Evolutionary conservation across 1,140 invertebrate genomes (phyloP).

Genomic region (Neodiprion pinetum): DNA sequence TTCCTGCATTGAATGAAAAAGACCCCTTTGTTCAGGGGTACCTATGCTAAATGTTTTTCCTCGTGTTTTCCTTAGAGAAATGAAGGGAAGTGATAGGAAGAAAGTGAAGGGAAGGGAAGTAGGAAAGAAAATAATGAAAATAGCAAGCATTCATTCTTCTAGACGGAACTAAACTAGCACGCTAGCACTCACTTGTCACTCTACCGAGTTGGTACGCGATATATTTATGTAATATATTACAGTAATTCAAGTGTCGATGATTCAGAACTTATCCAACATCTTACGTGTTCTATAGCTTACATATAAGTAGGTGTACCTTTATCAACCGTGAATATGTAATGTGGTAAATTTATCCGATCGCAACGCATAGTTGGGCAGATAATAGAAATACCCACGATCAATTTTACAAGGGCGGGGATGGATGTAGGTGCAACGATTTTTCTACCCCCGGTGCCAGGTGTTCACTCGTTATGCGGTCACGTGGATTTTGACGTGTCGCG

Average conservation of each 20-base stretch:
- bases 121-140: background rate
- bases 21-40: background rate
- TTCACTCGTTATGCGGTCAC: too few relatives aligned
- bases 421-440: too few relatives aligned
- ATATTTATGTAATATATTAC: too few relatives aligned
- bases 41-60: background rate
- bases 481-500: too few relatives aligned
- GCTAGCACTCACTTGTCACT: background rate
- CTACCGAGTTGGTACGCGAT: background rate
- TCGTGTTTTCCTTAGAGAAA: background rate
- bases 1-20: constrained; percentile 26
- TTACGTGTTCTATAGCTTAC: background rate
- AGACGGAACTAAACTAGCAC: background rate
- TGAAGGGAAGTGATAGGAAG: background rate
- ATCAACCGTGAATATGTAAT: background rate
- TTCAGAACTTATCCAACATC: background rate
- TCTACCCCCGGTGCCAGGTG: too few relatives aligned
- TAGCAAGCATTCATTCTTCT: background rate
- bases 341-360: too few relatives aligned
- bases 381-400: too few relatives aligned
- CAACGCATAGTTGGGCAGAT: too few relatives aligned
- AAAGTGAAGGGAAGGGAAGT: background rate
- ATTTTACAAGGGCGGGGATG: too few relatives aligned
- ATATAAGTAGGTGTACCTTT: background rate
- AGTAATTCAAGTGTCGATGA: background rate